These are phyloP conservation scores for Zaprionus bogoriensis DNA, from an alignment of 2,888 invertebrate genomes.

Conservation along the genomic window DNA sequence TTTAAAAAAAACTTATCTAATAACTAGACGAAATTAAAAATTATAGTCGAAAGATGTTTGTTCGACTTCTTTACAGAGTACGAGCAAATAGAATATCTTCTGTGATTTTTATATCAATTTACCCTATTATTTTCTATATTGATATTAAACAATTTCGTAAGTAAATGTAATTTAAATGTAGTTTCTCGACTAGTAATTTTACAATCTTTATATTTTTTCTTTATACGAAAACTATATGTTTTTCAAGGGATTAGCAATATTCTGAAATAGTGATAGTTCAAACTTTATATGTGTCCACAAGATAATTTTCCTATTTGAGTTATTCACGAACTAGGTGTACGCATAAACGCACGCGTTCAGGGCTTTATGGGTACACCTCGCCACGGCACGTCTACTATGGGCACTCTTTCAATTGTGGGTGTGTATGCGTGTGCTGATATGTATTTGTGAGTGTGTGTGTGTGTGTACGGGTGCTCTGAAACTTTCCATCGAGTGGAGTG, in stretches of 20 bases:
- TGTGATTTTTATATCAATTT: neutral
- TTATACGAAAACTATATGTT: too few species aligned
- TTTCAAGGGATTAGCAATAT: too few species aligned
- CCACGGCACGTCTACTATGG: slow-evolving; percentile 30
- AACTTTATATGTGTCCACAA: too few species aligned
- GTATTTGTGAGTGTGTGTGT: slow-evolving; percentile 16
- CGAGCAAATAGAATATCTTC: neutral
- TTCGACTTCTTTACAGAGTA: too few species aligned
- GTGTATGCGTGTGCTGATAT: slow-evolving; percentile 2
- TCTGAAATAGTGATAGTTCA: too few species aligned
- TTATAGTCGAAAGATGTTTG: too few species aligned
- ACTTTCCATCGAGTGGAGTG: slow-evolving; percentile 42
- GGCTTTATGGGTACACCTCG: slow-evolving; percentile 4
- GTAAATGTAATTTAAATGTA: neutral
- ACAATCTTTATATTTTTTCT: too few species aligned
- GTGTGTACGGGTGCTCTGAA: slow-evolving; percentile 42
- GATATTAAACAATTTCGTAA: neutral
- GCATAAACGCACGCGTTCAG: slow-evolving; percentile 30
- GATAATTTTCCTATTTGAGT: too few species aligned
- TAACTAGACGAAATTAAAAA: too few species aligned
- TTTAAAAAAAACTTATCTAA: too few species aligned
- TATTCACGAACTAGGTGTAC: slow-evolving; percentile 6
- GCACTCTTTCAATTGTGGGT: slow-evolving; percentile 14
- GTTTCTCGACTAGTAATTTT: too few species aligned
- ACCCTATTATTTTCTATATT: neutral